Percentiles rank a stretch among this genome's conserved stretches.
Conservation (phyloP, 2,113 vertebrate species). For the Actenoides hombroni region DNA sequence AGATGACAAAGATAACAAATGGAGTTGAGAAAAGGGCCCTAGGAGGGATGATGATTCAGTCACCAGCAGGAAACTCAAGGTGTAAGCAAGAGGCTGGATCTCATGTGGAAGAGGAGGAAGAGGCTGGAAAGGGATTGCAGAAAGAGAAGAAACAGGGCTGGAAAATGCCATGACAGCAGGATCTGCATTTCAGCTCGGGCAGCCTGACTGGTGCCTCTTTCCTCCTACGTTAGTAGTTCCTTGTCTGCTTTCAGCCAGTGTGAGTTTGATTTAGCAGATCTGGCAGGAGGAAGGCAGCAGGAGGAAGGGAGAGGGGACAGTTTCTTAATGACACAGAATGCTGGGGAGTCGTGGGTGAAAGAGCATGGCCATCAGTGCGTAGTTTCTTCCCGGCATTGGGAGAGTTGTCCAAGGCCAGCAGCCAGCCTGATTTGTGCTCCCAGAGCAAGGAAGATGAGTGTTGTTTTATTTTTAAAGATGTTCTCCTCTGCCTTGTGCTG, state of each 20-base stretch:
- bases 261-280: not conserved
- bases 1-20: not conserved
- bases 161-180: not conserved
- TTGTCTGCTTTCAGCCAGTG: not conserved
- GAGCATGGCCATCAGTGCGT: not conserved
- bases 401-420: not conserved
- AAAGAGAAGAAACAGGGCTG: not conserved
- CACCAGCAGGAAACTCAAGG: not conserved
- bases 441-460: not conserved
- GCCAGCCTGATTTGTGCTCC: not conserved
- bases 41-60: not conserved
- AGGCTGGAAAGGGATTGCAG: not conserved
- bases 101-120: not conserved
- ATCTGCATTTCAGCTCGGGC: not conserved
- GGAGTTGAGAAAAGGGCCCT: not conserved
- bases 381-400: not conserved
- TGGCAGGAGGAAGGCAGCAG: not conserved
- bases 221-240: not conserved
- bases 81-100: not conserved
- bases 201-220: not conserved
- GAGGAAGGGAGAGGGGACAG: not conserved
- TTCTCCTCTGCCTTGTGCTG: not conserved
- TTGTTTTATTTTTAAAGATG: not conserved
- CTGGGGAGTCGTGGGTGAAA: not conserved
- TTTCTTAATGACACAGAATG: not conserved